Evolutionary conservation across 2,113 vertebrate genomes (phyloP), one percentile per base, ranked within the genome.

Genomic region (Rhea pennata): DNA sequence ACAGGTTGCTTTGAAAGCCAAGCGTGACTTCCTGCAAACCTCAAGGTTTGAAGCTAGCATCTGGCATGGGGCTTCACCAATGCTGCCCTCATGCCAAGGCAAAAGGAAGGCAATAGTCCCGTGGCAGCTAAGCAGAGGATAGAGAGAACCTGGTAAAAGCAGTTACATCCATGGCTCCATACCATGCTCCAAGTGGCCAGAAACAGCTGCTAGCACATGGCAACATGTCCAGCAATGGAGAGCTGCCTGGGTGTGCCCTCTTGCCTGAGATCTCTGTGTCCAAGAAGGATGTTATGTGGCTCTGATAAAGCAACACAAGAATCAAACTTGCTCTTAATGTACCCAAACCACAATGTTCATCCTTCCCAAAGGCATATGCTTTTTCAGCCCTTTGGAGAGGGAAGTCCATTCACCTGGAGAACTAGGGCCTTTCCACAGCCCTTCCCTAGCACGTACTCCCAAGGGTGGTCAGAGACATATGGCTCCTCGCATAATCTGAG

Each of bases 381-480:
- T 14, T 46, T 27, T 14, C 44, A 66, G 44, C 19, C 46, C 53
- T 50, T 33, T 1, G 0, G 39, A 22, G 17, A 59, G 33, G 50
- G 36, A n/a, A 53, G 74, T 20, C 74, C 17, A 3, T 10, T 56
- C 36, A n/a, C 31, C 73, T 36, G 54, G 53, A 64, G 73, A n/a
- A 74, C 66, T 20, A 11, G 54, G 27, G 16, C 29, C 19, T 23
- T 33, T 53, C 39, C 14, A 33, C 59, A 56, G 61, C 58, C 23
- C 39, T 48, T 22, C 5, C 1, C n/a, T 69, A 36, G 13, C 11
- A 8, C 2, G 0, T 23, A 48, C 6, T 15, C 53, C 48, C 12
- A 20, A 6, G 36, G 40, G 42, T 75, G n/a, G 36, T 5, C 1
- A 3, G 19, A n/a, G 0, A 1, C 31, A 10, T 0, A 2, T 0